Conservation (phyloP, 2,888 invertebrate species). For the Diarsia dahlii region DNA sequence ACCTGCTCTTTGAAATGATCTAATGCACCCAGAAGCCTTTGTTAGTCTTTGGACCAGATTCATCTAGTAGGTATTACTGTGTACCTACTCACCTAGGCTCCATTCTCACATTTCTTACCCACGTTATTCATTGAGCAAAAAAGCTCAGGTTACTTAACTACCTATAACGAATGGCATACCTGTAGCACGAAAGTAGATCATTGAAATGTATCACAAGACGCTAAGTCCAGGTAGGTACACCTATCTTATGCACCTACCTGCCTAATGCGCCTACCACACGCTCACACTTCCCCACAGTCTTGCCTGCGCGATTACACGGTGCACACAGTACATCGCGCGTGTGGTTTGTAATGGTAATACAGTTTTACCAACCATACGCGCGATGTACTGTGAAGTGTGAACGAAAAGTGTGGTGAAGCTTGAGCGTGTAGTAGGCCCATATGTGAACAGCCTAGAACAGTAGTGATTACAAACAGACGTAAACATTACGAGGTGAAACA, state of each 20-base stretch:
- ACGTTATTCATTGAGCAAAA: conserved; percentile 59
- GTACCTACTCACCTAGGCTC: conserved; percentile 35
- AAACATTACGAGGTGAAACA: conserved; percentile 6
- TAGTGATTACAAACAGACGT: conserved; percentile 24
- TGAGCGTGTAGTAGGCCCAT: too few species aligned
- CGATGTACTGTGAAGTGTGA: too few species aligned
- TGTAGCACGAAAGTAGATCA: conserved; percentile 50
- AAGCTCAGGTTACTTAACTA: conserved; percentile 49
- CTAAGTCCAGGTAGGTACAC: conserved; percentile 2
- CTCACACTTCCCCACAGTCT: too few species aligned
- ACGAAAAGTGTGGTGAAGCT: too few species aligned
- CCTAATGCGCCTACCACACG: too few species aligned
- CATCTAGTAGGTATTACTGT: background rate
- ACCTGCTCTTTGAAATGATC: background rate
- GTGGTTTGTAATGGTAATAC: too few species aligned
- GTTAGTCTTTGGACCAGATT: conserved; percentile 23
- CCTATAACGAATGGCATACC: conserved; percentile 43
- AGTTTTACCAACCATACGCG: too few species aligned
- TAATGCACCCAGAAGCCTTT: conserved; percentile 2
- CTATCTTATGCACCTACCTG: background rate
- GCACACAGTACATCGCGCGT: too few species aligned
- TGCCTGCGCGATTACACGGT: too few species aligned
- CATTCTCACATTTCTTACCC: conserved; percentile 63
- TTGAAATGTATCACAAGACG: conserved; percentile 38
- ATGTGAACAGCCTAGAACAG: conserved; percentile 4